Evolutionary conservation across 2,113 vertebrate genomes (phyloP).

Genomic region (Rynchops niger): DNA sequence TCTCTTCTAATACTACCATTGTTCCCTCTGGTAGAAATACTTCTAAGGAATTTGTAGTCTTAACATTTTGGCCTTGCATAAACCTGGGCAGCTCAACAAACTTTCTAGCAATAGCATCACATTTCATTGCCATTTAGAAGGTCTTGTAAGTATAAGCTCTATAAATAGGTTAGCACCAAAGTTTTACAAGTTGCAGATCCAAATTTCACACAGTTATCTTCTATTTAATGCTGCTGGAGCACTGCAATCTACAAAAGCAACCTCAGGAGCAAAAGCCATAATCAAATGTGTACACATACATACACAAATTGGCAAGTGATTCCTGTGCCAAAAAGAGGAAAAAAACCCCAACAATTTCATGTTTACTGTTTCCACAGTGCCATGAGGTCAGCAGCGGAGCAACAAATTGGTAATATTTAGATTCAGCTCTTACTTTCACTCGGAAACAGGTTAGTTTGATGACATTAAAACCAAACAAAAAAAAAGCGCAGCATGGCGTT

Average conservation of each 20-base stretch:
- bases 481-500: background rate
- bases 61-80: background rate
- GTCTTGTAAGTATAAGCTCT: background rate
- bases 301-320: background rate
- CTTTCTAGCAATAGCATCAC: background rate
- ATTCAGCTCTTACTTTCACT: background rate
- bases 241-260: background rate
- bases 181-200: background rate
- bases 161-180: background rate
- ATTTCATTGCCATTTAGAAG: background rate
- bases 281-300: background rate
- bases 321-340: background rate
- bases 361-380: background rate
- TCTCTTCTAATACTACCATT: background rate
- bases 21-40: background rate
- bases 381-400: background rate
- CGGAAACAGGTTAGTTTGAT: background rate
- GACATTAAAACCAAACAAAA: background rate
- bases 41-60: background rate
- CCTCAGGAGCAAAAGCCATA: background rate
- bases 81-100: background rate
- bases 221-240: background rate
- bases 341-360: background rate
- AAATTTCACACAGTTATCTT: background rate
- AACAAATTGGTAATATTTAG: background rate